Evolutionary conservation across 1,140 invertebrate genomes (phyloP), one percentile per base, ranked within the genome.

Genomic region (Drosophila gunungcola): DNA sequence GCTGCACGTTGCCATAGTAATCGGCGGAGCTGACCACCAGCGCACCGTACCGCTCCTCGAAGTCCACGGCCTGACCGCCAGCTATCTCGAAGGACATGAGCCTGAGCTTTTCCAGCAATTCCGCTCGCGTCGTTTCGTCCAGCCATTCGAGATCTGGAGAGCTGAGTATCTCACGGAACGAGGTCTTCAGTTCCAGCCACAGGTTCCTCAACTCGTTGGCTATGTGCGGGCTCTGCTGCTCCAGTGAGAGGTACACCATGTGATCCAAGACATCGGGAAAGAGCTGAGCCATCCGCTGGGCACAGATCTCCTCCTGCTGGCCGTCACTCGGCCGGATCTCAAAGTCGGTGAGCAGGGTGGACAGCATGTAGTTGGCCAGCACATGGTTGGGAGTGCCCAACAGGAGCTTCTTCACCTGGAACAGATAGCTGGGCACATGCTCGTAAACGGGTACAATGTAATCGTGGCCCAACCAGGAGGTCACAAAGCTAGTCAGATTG

Each of bases 1-100:
- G 81, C 5, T 95, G 86, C 72, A 98, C 98, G 88, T 99, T 99
- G 55, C 96, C 93, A 79, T 99, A 99, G 91, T 98, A 99, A 69
- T 97, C 95, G 65, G 96, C 94, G 3, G 92, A 90, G 39, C 93
- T 92, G 13, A 96, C 90, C 51, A 94, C 93, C 62, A 96, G 70
- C 0, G 72, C 58, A 11, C 82, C 74, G 58, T 93, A 94, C 62
- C 92, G 93, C 46, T 95, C 92, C 73, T 94, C 86, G 25, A 85
- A 90, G 41, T 91, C 52, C 3, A 70, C 57, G 1, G 58, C 21
- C 4, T 74, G 64, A 0, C 73, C 53, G 27, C 83, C 73, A n/a
- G 75, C 52, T 12, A 91, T 74, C 16, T 76, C 68, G 9, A 90
- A 81, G 3, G 27, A 42, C 90, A 91, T 91, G 3, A 53, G 61